These are phyloP conservation scores for Polydesmus complanatus DNA, from an alignment of 2,888 invertebrate genomes.

Conservation along the genomic window DNA sequence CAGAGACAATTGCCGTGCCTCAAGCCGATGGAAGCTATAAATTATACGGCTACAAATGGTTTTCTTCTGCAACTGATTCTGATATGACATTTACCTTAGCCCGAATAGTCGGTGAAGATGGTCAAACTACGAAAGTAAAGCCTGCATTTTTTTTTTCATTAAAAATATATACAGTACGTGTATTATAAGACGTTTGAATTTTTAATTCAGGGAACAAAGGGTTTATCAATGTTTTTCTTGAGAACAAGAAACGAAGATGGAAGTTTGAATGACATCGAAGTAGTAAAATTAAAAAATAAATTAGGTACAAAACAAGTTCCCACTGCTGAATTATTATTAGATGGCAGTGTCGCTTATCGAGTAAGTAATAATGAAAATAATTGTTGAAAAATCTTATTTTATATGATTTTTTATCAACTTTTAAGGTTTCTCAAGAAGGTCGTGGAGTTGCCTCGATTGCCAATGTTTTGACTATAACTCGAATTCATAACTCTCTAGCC, in stretches of 20 bases:
- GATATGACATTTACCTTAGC: constrained; percentile 42
- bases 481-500: constrained; percentile 39
- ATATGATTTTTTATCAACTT: neutral
- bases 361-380: constrained; percentile 22
- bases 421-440: constrained; percentile 35
- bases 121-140: constrained; percentile 23
- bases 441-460: constrained; percentile 39
- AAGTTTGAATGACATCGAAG: constrained; percentile 38
- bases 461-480: constrained; percentile 40
- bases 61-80: constrained; percentile 43
- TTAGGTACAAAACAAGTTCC: constrained; percentile 43
- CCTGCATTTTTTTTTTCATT: neutral
- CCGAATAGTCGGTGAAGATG: constrained; percentile 33
- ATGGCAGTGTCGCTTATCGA: constrained; percentile 35
- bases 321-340: constrained; percentile 42
- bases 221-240: constrained; percentile 40
- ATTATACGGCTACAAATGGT: constrained; percentile 44
- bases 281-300: constrained; percentile 41
- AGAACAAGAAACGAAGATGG: constrained; percentile 31
- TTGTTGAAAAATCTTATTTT: neutral
- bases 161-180: neutral
- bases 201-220: constrained; percentile 33
- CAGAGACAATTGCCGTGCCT: constrained; percentile 37
- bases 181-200: neutral
- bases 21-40: constrained; percentile 31